Evolutionary conservation across 2,113 vertebrate genomes (phyloP), one percentile per base, ranked within the genome.

Genomic region (Pedetes capensis): DNA sequence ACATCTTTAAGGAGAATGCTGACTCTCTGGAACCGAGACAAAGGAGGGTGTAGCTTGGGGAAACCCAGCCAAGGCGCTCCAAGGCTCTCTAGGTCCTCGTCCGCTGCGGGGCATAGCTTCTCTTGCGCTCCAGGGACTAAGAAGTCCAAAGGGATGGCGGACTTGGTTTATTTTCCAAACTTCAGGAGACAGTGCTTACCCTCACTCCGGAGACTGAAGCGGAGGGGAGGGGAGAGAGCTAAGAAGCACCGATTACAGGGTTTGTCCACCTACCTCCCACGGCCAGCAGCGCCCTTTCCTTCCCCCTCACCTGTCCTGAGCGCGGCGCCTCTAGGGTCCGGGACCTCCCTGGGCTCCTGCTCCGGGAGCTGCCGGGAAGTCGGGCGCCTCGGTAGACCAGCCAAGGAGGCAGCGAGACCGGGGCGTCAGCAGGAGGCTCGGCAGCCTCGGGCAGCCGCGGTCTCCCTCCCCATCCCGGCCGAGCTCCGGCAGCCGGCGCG

Each of bases 41-140:
- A 97, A 97, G 97, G 94, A 96, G 87, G 96, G 96, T 95, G 97
- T 89, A 92, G 95, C 97, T 92, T 4, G 42, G 80, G 49, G 47
- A 93, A 83, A 29, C 49, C 66, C 42, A 42, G 93, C 63, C 83
- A 3, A n/a, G 90, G 89, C 64, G 44, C 86, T 87, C 89, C 7
- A 1, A 16, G 53, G 34, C 86, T 47, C 86, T 47, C 93, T 5
- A 10, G 39, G n/a, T 34, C 7, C 82, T 34, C 29, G 0, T 42
- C 71, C 63, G 63, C 95, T 87, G 93, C 84, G 55, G 87, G 14
- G 10, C 76, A 44, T 20, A 6, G 74, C 82, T 80, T 23, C 32
- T 78, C 86, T 16, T 4, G 91, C 42, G 74, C 89, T 78, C 80
- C 2, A 2, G 32, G 64, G n/a, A 66, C 87, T 0, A 5, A 69